Base-by-base conservation (phyloP, 1,140 invertebrate genomes). In the Sminthurides bifidus region DNA sequence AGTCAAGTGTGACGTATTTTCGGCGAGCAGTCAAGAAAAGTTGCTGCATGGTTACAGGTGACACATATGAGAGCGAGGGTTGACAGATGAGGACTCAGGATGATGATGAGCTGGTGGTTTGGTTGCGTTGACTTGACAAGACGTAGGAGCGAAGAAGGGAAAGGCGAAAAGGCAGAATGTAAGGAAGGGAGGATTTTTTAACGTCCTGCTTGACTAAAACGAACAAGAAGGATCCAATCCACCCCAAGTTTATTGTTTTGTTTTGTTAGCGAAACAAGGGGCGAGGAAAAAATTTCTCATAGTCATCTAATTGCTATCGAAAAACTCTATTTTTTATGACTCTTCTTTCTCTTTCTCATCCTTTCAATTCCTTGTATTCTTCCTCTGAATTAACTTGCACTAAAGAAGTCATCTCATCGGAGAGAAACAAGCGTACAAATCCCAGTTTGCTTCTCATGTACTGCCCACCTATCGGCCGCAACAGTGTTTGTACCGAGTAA, bases 251-350 rank as follows among this genome's bases (percentile, higher is more conserved):
- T 33, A 49, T 49, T 49, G 46, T 49, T 49, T 30, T 43, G 41
- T 21, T 43, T 43, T 43, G 41, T 43, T 43, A 43, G 41, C 41
- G 41, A 43, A 43, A 43, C 26, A 21, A 48, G 24, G 30, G 46
- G 46, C 49, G 48, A 35, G 29, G 48, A 24, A 33, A 46, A 52
- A 44, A 44, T 57, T 57, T 57, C 55, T 57, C 55, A 57, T 57
- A 57, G 55, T 57, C 55, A 57, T 57, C 55, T 57, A 57, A 57
- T 57, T 57, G 48, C 46, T 50, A 48, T 57, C 55, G 46, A 57
- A 52, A 57, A 57, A 57, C 44, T 57, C 46, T 27, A 31, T 14
- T 8, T 49, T 49, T 49, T 57, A 29, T 52, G 50, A 35, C 33
- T 35, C 33, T n/a, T n/a, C 33, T 52, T 21, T 14, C 40, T 19